Base-by-base conservation (phyloP, 64 coral and sea anemone genomes). In the Pocillopora damicornis region DNA sequence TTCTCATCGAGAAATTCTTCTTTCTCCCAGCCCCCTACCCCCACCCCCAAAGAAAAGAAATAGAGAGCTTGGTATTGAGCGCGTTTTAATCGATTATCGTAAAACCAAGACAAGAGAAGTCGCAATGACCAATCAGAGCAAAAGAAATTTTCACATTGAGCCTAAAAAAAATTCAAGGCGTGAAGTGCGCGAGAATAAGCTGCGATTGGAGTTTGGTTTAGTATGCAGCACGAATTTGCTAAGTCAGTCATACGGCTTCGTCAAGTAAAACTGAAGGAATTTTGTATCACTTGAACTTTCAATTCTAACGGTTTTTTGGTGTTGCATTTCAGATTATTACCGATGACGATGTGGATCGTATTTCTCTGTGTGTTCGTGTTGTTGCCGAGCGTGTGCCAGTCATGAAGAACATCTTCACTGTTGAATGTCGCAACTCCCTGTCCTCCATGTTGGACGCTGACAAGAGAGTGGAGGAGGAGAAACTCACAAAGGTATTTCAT, bases 321-420 rank as follows among this genome's bases (percentile, higher is more conserved):
- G 20, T 78, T 76, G 1, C 11, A 37, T 83, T 75, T 17, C 61
- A 99, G 97, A 76, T 88, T 20, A 99, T 99, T 76, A 99, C 93
- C 0, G 97, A 99, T 88, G 97, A 99, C 84, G 97, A 99, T 77
- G 97, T 99, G 11, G 97, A 99, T 75, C 93, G 97, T 58, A 99
- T 99, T 67, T 95, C 97, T 2, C 78, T 99, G 90, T 99, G 97
- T 86, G 74, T 99, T 37, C 90, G 97, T 15, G 97, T 94, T 9
- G 90, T 99, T 13, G 97, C 97, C 4, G 93, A 99, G 73, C 93
- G 97, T 76, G 88, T 94, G 0, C 93, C 93, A 11, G 79, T 99
- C 38, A 99, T 99, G 97, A 94, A 99, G 67, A 75, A 93, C 34
- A 99, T 99, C 60, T 99, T 99, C 35, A 93, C 94, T 58, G 88